Percentiles rank a stretch among this genome's conserved stretches.
These are phyloP conservation scores for Pollenia labialis DNA, from an alignment of 2,888 invertebrate species.

Conservation along the genomic window DNA sequence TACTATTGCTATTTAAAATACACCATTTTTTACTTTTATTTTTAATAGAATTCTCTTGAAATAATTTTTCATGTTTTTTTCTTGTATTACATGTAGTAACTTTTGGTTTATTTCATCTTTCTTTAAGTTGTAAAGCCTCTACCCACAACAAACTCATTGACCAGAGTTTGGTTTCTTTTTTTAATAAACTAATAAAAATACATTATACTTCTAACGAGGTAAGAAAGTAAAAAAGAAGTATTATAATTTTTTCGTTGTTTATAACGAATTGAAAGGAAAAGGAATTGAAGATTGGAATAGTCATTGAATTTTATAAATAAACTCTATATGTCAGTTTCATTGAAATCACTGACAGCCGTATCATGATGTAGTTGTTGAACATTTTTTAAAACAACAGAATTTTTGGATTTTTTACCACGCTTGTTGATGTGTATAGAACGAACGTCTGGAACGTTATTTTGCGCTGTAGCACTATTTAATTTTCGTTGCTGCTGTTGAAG, in stretches of 20 bases:
- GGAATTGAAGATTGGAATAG: not conserved
- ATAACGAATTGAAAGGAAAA: slow-evolving; percentile 36
- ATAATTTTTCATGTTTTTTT: not conserved
- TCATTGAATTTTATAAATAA: slow-evolving; percentile 16
- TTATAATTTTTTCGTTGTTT: slow-evolving; percentile 46
- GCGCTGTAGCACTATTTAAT: slow-evolving; percentile 70
- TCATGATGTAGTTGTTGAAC: slow-evolving; percentile 77
- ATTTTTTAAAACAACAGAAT: slow-evolving; percentile 79
- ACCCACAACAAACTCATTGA: slow-evolving; percentile 59
- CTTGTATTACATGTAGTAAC: not conserved
- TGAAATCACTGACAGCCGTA: slow-evolving; percentile 76
- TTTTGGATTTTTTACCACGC: slow-evolving; percentile 69
- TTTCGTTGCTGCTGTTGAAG: slow-evolving; percentile 64
- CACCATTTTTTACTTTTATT: slow-evolving; percentile 1
- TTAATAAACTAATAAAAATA: slow-evolving; percentile 54
- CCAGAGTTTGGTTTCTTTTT: slow-evolving; percentile 43
- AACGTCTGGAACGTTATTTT: slow-evolving; percentile 62
- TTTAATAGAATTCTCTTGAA: slow-evolving; percentile 16
- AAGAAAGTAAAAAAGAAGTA: slow-evolving; percentile 27
- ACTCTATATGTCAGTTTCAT: slow-evolving; percentile 81
- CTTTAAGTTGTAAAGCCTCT: slow-evolving; percentile 62
- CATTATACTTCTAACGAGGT: slow-evolving; percentile 51
- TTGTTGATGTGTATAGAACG: slow-evolving; percentile 66
- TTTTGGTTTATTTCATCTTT: slow-evolving; percentile 2
- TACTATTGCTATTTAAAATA: slow-evolving; percentile 17